Evolutionary conservation across 1,140 invertebrate genomes (phyloP).

Genomic region (Drosophila teissieri): DNA sequence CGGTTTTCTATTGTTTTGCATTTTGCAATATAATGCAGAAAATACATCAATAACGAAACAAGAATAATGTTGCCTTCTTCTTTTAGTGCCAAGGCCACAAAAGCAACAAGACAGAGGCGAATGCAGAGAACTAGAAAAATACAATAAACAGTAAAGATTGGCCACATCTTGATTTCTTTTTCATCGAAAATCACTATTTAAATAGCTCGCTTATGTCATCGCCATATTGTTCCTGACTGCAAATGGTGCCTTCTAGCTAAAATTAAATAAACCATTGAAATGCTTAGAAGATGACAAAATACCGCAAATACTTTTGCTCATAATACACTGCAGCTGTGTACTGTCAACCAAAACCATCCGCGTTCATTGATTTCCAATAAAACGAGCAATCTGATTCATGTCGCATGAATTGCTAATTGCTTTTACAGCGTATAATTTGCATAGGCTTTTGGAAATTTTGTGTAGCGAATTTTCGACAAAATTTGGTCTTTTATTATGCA

Average conservation of each 20-base stretch:
- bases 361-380: conserved; percentile 53
- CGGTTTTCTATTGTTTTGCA: conserved; percentile 46
- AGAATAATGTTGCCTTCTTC: conserved; percentile 43
- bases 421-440: conserved; percentile 21
- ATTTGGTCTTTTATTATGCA: conserved; percentile 52
- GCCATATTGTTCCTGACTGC: conserved; percentile 25
- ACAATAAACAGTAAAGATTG: conserved; percentile 18
- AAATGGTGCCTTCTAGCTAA: conserved; percentile 57
- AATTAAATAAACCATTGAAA: conserved; percentile 59
- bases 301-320: conserved; percentile 44
- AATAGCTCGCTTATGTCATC: conserved; percentile 69
- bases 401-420: conserved; percentile 9
- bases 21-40: conserved; percentile 57
- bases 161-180: conserved; percentile 46
- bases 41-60: conserved; percentile 45
- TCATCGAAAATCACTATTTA: conserved; percentile 57
- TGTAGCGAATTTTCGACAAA: conserved; percentile 24
- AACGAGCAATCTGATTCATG: conserved; percentile 24
- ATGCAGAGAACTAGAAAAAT: conserved; percentile 13
- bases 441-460: conserved; percentile 22
- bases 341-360: conserved; percentile 26
- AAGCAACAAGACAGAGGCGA: background rate
- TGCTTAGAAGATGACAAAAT: conserved; percentile 50
- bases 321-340: conserved; percentile 56
- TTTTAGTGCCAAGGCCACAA: conserved; percentile 54